Evolutionary conservation across 1,140 invertebrate species (phyloP), one percentile per base, ranked within the genome.

Genomic region (Tetranychus cinnabarinus): DNA sequence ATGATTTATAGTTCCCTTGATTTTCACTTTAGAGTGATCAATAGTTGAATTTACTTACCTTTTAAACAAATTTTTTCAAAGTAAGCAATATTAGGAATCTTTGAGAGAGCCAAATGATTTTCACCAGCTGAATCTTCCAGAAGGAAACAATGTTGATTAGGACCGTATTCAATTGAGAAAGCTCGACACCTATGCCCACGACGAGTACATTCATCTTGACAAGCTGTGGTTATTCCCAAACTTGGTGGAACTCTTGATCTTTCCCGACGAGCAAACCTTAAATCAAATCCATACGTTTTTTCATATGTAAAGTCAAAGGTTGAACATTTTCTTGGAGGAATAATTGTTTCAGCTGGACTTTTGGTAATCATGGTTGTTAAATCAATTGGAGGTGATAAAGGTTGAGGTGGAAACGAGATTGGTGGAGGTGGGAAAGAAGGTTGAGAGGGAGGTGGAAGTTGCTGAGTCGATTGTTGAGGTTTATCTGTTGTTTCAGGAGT

Each of bases 31-130:
- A 23, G 23, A 23, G 23, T 23, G 23, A 39, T 42, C 47, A 36
- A 60, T 37, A 23, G 23, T 23, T 23, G 23, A 23, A 23, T 13
- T 39, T 7, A 47, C 1, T 37, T 47, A 63, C 61, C 65, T 58
- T 47, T 62, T 33, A 75, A 62, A 64, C 76, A 77, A 37, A 77
- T 73, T 66, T 77, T 77, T 64, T 77, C 76, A 66, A 74, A 76
- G 65, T 77, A 77, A 33, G 73, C 69, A 3, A 72, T 68, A 58
- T 74, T 71, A 0, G 70, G 63, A 5, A 71, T 65, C 3, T 73
- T 67, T 35, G 68, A 67, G 4, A 77, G 69, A 12, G 67, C 64
- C 12, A 67, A 67, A 6, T 68, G 64, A 15, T 75, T 70, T 48
- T 62, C 66, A n/a, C 60, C 66, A 13, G 74, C 72, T 37, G 73